Evolutionary conservation across 2,888 invertebrate genomes (phyloP), one percentile per base, ranked within the genome.

Genomic region (Andrena flavipes): DNA sequence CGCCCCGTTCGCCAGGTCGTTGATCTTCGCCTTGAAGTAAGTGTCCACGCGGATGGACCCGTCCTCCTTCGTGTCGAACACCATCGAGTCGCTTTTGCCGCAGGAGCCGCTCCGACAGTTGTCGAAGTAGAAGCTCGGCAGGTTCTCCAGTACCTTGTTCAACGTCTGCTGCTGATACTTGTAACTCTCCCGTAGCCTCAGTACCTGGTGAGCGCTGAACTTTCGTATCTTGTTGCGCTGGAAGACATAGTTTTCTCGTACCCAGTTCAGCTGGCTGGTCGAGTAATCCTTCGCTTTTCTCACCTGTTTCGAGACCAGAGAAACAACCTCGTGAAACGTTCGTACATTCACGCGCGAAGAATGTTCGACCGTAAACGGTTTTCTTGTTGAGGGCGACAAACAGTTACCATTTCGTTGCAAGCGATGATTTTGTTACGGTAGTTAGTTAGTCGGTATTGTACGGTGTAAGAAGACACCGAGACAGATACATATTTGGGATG

Each of bases 141-240:
- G 95, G 94, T 98, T 98, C 94, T 99, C 99, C 76, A 99, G 94
- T 6, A 99, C 97, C 94, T 99, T 99, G 95, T 98, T 98, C 70
- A 99, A 95, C 13, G 98, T 98, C 94, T 98, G 98, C 94, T 99
- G 99, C 94, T 99, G 99, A 92, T 98, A 97, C 94, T 99, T 99
- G 95, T 98, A 99, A 10, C 98, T 98, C 94, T 99, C 98, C 42
- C 98, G 96, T 62, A 99, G 94, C 70, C 98, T 96, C 63, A 98
- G 95, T 78, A 99, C 96, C 94, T 99, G 98, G 93, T 98, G 98
- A 26, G 98, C 97, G 94, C 98, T 98, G 95, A 99, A 99, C 94
- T 99, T 99, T 67, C 98, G 95, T 86, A 99, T 98, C 94, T 98
- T 97, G 94, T 98, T 97, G 76, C 99, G 96, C 94, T 99, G 99